These are phyloP conservation scores for Coregonus sp. DNA, from an alignment of 2,797 vertebrate genomes.

Conservation along the genomic window DNA sequence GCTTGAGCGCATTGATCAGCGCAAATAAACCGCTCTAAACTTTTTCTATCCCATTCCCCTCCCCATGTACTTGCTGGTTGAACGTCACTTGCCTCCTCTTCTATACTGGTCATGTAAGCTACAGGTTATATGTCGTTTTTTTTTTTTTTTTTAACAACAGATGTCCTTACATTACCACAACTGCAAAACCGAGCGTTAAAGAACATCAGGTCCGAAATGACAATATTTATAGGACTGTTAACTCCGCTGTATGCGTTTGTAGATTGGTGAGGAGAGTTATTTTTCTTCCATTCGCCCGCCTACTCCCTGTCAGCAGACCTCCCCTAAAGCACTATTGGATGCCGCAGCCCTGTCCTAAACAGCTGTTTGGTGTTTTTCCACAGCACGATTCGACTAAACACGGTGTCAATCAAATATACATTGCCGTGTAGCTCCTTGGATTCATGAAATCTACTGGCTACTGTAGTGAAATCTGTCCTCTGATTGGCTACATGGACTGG, in stretches of 20 bases:
- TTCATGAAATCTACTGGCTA: constrained; percentile 70
- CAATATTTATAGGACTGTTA: neutral
- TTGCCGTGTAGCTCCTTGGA: constrained; percentile 58
- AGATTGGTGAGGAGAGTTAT: constrained; percentile 34
- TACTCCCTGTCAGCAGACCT: constrained; percentile 56
- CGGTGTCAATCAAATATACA: constrained; percentile 63
- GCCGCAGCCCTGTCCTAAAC: constrained; percentile 70
- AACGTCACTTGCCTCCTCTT: neutral
- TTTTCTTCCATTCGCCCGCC: constrained; percentile 35
- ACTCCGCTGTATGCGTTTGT: neutral
- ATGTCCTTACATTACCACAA: neutral
- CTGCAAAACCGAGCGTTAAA: neutral
- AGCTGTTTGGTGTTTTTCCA: constrained; percentile 79
- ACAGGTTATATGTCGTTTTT: neutral
- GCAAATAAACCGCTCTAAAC: neutral
- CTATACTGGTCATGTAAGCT: neutral
- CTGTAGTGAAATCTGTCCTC: constrained; percentile 74
- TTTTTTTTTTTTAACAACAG: constrained; percentile 5
- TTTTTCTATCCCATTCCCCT: neutral
- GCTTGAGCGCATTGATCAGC: neutral
- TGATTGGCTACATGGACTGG: constrained; percentile 82
- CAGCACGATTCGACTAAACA: constrained; percentile 65
- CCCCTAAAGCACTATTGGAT: constrained; percentile 72
- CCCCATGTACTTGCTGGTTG: neutral
- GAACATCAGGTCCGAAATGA: neutral